A percentile compares a stretch with the other conserved stretches of the same genome.
Evolutionary conservation across 1,140 invertebrate species (phyloP).

Genomic region (Polyergus mexicanus): DNA sequence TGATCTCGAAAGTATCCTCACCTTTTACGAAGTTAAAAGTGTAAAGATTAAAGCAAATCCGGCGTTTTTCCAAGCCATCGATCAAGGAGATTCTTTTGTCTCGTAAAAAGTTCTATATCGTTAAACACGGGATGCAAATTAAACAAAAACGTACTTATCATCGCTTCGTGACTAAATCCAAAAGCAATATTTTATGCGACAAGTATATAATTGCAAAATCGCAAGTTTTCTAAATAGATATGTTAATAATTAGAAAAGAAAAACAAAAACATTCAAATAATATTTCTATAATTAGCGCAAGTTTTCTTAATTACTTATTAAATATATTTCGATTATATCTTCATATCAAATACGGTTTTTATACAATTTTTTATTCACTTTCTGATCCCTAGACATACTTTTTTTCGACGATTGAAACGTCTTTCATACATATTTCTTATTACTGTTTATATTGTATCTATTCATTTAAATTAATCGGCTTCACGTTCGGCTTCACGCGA

Average conservation of each 20-base stretch:
- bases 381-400: conserved; percentile 8
- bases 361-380: neutral
- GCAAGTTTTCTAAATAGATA: neutral
- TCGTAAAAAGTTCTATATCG: conserved; percentile 22
- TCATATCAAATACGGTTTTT: neutral
- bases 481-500: neutral
- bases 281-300: neutral
- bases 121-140: conserved; percentile 17
- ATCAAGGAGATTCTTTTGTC: conserved; percentile 37
- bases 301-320: neutral
- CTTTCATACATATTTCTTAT: no score
- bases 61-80: conserved; percentile 19
- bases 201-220: neutral
- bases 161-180: neutral
- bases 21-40: neutral
- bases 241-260: neutral
- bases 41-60: neutral
- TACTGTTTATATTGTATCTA: neutral
- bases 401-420: neutral
- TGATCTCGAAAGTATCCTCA: conserved; percentile 38
- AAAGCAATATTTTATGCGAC: neutral
- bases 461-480: neutral
- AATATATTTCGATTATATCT: neutral
- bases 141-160: conserved; percentile 21
- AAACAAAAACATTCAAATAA: neutral